These are phyloP conservation scores for Chaetodon trifascialis DNA, from an alignment of 2,113 vertebrate species.

Conservation along the genomic window DNA sequence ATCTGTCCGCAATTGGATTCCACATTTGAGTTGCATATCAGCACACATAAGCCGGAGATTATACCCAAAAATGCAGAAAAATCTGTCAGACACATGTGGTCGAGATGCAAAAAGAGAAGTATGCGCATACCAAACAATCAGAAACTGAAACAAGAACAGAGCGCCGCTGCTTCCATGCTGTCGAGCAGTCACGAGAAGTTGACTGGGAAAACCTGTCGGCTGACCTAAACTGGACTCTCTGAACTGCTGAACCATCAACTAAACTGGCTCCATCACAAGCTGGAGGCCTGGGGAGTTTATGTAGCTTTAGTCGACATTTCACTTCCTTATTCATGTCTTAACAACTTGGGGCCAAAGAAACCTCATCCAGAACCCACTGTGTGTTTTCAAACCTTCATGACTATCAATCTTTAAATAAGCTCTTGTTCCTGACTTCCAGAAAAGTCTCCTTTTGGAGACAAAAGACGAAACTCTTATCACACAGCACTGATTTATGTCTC, in stretches of 20 bases:
- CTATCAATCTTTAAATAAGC: background rate
- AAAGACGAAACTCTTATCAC: background rate
- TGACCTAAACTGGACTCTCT: conserved; percentile 8
- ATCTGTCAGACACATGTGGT: conserved; percentile 34
- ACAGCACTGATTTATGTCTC: conserved; percentile 20
- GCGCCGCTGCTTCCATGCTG: background rate
- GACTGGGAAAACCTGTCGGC: conserved; percentile 9
- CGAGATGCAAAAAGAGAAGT: background rate
- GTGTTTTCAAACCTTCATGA: conserved; percentile 8
- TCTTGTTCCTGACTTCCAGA: background rate
- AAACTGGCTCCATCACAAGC: background rate
- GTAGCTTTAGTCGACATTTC: background rate
- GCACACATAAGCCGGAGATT: background rate
- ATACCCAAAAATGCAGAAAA: background rate
- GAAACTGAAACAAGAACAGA: conserved; percentile 5
- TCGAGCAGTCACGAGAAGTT: background rate
- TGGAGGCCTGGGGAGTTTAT: background rate
- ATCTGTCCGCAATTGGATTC: background rate
- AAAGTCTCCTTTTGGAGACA: background rate
- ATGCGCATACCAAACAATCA: conserved; percentile 1
- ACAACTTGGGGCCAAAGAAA: background rate
- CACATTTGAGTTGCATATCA: background rate
- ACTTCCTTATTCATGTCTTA: background rate
- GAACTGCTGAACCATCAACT: background rate
- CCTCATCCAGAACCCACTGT: background rate